These are phyloP conservation scores for Calliscelio sp. DNA, from an alignment of 2,888 invertebrate genomes.

Conservation along the genomic window DNA sequence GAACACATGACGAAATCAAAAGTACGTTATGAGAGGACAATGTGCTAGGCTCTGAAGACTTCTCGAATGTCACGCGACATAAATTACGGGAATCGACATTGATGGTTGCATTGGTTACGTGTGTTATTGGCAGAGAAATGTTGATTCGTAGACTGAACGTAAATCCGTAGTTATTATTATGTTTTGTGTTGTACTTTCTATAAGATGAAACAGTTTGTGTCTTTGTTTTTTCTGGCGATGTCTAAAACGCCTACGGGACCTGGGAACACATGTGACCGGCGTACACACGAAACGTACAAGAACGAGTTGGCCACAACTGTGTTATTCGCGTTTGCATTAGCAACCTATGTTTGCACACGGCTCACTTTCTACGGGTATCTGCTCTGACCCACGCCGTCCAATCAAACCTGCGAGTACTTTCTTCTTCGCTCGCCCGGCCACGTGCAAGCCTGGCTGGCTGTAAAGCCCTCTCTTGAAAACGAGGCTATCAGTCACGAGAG, in stretches of 20 bases:
- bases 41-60: constrained; percentile 15
- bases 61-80: constrained; percentile 54
- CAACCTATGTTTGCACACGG: constrained; percentile 75
- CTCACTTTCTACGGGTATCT: constrained; percentile 82
- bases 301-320: too few relatives aligned
- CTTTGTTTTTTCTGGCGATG: too few relatives aligned
- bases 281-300: too few relatives aligned
- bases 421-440: constrained; percentile 76
- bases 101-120: constrained; percentile 54
- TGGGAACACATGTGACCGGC: constrained; percentile 31
- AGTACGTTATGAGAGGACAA: constrained; percentile 50
- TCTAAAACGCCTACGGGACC: constrained; percentile 44
- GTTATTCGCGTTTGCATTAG: constrained; percentile 75
- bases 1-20: constrained; percentile 33
- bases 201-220: too few relatives aligned
- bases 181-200: constrained; percentile 39
- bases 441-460: constrained; percentile 78
- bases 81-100: constrained; percentile 53
- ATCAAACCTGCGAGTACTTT: constrained; percentile 79
- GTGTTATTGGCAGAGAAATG: constrained; percentile 44
- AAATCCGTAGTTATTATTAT: too few relatives aligned
- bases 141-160: constrained; percentile 35
- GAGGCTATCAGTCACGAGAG: constrained; percentile 49
- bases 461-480: constrained; percentile 73
- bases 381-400: constrained; percentile 72